These are phyloP conservation scores for Gallinago nigripennis DNA, from an alignment of 2,797 vertebrate species.

Conservation along the genomic window DNA sequence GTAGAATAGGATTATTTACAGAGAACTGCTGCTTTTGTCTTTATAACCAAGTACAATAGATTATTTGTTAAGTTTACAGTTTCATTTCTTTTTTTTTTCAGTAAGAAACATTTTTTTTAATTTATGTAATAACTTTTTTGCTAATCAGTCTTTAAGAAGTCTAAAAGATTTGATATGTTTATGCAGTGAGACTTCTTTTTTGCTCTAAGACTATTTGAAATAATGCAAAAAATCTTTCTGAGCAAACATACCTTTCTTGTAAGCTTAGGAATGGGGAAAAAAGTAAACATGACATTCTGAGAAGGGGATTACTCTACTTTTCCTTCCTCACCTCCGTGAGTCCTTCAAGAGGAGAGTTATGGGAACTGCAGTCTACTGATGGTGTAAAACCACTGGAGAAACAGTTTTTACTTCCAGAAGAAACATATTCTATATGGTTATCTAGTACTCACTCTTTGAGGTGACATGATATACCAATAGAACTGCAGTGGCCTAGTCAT, in stretches of 20 bases:
- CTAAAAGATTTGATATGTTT: neutral
- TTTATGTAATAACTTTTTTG: neutral
- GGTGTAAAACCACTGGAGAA: neutral
- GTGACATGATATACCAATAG: neutral
- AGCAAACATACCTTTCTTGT: neutral
- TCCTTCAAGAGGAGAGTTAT: neutral
- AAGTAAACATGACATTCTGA: neutral
- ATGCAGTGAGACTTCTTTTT: neutral
- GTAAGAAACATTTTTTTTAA: neutral
- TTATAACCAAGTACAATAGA: neutral
- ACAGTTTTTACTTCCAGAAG: neutral
- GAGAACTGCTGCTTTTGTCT: slow-evolving; percentile 43
- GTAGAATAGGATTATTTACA: slow-evolving; percentile 52
- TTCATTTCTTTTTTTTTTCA: neutral
- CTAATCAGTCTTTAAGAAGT: neutral
- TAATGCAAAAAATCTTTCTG: neutral
- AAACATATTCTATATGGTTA: neutral
- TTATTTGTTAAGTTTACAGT: slow-evolving; percentile 36
- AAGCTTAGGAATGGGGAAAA: neutral
- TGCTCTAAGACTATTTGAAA: neutral
- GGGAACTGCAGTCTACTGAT: neutral
- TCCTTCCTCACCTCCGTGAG: neutral
- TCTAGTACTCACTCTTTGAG: neutral
- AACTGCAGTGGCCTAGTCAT: neutral
- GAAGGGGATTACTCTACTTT: neutral